Conservation (phyloP, 2,888 invertebrate genomes). For the Salpingus planirostris region DNA sequence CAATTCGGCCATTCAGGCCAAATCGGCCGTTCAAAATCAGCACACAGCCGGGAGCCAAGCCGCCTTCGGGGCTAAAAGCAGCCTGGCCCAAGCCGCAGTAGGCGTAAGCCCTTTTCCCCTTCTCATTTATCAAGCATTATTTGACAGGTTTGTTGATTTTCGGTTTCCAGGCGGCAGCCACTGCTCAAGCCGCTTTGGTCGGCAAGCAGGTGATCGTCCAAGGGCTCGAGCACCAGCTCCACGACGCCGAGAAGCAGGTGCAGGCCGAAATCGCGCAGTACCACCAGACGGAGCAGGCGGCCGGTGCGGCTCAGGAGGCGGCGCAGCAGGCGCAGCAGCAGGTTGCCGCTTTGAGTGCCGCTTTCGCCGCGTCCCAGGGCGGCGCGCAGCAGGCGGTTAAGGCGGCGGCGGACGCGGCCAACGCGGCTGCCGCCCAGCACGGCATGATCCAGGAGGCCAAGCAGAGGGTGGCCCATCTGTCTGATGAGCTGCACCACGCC, state of each 20-base stretch:
- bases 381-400: conserved; percentile 61
- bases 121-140: too few relatives aligned
- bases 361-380: conserved; percentile 46
- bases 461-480: conserved; percentile 52
- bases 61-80: conserved; percentile 64
- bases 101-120: conserved; percentile 23
- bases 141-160: too few relatives aligned
- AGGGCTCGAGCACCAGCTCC: conserved; percentile 57
- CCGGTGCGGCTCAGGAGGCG: conserved; percentile 57
- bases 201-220: conserved; percentile 38
- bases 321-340: conserved; percentile 60
- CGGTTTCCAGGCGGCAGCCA: too few relatives aligned
- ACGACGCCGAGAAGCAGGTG: conserved; percentile 55
- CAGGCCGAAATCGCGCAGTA: conserved; percentile 59
- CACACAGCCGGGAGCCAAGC: conserved; percentile 65
- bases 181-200: too few relatives aligned
- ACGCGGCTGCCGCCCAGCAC: conserved; percentile 62
- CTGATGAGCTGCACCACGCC: conserved; percentile 55
- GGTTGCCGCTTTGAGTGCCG: conserved; percentile 58
- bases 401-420: conserved; percentile 57
- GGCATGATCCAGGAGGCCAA: conserved; percentile 64
- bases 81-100: conserved; percentile 60
- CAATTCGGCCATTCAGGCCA: conserved; percentile 63
- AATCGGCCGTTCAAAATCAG: conserved; percentile 57
- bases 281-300: conserved; percentile 60